Percentiles rank a stretch among this genome's conserved stretches.
phyloP scores from a whole-genome alignment of 2,113 vertebrate species.

The Cyanoderma ruficeps region DNA sequence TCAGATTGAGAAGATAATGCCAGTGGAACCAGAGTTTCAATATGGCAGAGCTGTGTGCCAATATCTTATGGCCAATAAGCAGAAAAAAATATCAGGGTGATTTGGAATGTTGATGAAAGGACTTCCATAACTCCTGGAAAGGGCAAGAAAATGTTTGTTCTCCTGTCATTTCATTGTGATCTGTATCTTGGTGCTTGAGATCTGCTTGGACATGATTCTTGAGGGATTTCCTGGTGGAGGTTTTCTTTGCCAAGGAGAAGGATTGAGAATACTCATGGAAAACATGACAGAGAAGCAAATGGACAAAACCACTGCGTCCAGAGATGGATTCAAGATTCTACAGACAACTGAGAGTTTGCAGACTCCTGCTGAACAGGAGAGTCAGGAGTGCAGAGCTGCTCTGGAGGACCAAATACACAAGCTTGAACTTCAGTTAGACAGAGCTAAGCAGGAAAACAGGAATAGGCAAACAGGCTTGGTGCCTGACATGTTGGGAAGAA shows the following conservation, averaged over 20 bases:
- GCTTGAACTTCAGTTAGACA: neutral
- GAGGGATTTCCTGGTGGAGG: neutral
- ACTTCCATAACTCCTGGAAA: neutral
- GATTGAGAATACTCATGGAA: neutral
- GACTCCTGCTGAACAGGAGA: neutral
- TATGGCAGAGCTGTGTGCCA: neutral
- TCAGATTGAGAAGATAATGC: neutral
- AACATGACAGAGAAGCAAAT: neutral
- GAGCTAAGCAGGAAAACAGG: neutral
- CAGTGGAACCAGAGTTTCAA: neutral
- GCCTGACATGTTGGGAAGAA: neutral
- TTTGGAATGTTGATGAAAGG: neutral
- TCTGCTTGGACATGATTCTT: neutral
- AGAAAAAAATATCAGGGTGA: neutral
- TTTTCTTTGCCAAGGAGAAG: neutral
- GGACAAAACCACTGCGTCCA: neutral
- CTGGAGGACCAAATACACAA: neutral
- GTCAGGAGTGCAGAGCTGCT: neutral
- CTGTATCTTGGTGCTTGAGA: neutral
- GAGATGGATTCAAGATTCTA: neutral
- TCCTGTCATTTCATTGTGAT: neutral
- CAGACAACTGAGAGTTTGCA: neutral
- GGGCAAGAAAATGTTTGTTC: neutral
- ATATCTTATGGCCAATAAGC: neutral
- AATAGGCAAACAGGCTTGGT: neutral